phyloP scores from a whole-genome alignment of 2,797 vertebrate species.

The Sylvia borin region DNA sequence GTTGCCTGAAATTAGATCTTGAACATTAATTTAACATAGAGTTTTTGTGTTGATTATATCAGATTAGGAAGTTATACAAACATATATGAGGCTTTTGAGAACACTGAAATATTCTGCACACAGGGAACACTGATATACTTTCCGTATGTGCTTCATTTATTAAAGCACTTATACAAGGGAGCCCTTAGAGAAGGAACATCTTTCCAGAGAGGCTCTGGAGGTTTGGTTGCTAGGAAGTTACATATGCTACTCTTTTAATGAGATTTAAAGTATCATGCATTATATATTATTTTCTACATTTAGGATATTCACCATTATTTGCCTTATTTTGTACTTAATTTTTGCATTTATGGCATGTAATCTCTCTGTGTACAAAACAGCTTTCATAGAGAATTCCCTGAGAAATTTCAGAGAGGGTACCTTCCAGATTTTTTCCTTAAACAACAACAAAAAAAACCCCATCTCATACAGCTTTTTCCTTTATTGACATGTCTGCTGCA shows the following conservation, averaged over 20 bases:
- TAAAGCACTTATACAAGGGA: slow-evolving; percentile 72
- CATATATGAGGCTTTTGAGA: slow-evolving; percentile 67
- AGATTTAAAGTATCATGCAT: slow-evolving; percentile 78
- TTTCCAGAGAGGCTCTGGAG: slow-evolving; percentile 73
- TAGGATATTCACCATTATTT: slow-evolving; percentile 70
- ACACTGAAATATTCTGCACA: slow-evolving; percentile 43
- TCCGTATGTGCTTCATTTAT: slow-evolving; percentile 77
- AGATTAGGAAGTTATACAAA: slow-evolving; percentile 75
- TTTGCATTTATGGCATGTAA: slow-evolving; percentile 69
- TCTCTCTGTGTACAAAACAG: slow-evolving; percentile 53
- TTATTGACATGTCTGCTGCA: slow-evolving; percentile 8
- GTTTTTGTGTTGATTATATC: slow-evolving; percentile 73
- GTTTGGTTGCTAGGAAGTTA: slow-evolving; percentile 79
- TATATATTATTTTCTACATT: slow-evolving; percentile 76
- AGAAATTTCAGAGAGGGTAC: slow-evolving; percentile 56
- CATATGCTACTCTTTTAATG: slow-evolving; percentile 77
- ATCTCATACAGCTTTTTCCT: slow-evolving; percentile 47
- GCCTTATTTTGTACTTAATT: slow-evolving; percentile 71
- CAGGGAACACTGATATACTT: slow-evolving; percentile 53
- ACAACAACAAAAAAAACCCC: not conserved
- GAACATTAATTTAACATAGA: slow-evolving; percentile 74
- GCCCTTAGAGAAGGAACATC: slow-evolving; percentile 69
- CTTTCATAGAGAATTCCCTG: slow-evolving; percentile 61
- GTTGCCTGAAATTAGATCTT: slow-evolving; percentile 69
- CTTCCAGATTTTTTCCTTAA: not conserved